phyloP scores from a whole-genome alignment of 2,113 vertebrate species.

The Corvus cornix region DNA sequence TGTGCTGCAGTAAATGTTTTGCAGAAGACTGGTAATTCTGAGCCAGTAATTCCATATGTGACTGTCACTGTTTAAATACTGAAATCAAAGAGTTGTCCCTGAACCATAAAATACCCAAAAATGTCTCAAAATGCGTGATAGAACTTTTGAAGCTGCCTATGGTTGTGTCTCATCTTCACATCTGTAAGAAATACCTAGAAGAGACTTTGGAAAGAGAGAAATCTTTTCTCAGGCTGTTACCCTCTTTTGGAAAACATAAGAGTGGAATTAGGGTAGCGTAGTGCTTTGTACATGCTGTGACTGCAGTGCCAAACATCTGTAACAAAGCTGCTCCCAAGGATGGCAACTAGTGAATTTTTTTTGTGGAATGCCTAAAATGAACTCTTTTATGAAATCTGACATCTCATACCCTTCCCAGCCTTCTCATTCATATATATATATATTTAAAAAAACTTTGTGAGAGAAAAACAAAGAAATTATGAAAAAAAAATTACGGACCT shows the following conservation, averaged over 20 bases:
- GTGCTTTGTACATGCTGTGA: not conserved
- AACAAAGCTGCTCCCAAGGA: not conserved
- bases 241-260: not conserved
- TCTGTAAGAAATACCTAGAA: not conserved
- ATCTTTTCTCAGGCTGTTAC: not conserved
- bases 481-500: not conserved
- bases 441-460: not conserved
- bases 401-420: not conserved
- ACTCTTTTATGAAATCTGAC: not conserved
- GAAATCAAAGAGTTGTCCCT: not conserved
- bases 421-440: not conserved
- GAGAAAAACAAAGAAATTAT: not conserved
- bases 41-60: not conserved
- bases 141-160: not conserved
- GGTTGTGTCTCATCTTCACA: not conserved
- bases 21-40: not conserved
- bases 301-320: not conserved
- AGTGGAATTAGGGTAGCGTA: fast-evolving
- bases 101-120: not conserved
- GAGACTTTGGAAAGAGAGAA: not conserved
- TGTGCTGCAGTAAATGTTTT: not conserved
- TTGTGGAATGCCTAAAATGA: not conserved
- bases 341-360: not conserved
- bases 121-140: not conserved
- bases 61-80: not conserved